Base-by-base conservation (phyloP, 2,797 vertebrate species). In the Mergus octosetaceus region DNA sequence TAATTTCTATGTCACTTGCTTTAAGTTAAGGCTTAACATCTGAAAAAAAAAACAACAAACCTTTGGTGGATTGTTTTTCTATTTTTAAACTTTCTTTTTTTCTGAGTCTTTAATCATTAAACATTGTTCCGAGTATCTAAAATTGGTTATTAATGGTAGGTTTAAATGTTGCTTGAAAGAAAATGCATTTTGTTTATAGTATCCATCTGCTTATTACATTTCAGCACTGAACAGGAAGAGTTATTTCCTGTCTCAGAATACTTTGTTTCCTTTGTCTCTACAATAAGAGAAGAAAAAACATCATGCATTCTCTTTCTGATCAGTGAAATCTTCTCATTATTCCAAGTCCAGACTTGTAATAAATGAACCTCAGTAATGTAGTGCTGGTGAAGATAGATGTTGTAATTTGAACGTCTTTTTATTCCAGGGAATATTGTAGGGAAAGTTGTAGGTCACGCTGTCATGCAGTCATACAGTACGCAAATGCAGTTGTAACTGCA, bases 211-310 rank as follows among this genome's bases (percentile, higher is more conserved):
- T 80, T 87, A 60, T 93, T 92, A 45, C 3, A 0, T 85, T 94
- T 94, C 64, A 66, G 53, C 7, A 10, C 51, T 89, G 87, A 91
- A 94, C 95, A 97, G 96, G 94, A 97, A 96, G 85, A 93, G 87
- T 71, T 61, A 92, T 78, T 97, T 97, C 93, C 94, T 96, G 92
- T 41, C 70, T 89, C 79, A 60, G 79, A 91, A 91, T 95, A 74
- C 57, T 93, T 93, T 80, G 68, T 96, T 97, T 96, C 91, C 89
- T 95, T 94, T 94, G 96, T 95, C 85, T 94, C n/a, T 94, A 57
- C 75, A 85, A 65, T 49, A 47, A 78, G 9, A 76, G 43, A 9
- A 24, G 70, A 22, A 84, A 78, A 62, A 72, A 57, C 3, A 80
- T 21, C 25, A 36, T 21, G 38, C 57, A 8, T 19, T 16, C 5